Evolutionary conservation across 2,797 vertebrate genomes (phyloP).

Genomic region (Mormyrops attenuatus): DNA sequence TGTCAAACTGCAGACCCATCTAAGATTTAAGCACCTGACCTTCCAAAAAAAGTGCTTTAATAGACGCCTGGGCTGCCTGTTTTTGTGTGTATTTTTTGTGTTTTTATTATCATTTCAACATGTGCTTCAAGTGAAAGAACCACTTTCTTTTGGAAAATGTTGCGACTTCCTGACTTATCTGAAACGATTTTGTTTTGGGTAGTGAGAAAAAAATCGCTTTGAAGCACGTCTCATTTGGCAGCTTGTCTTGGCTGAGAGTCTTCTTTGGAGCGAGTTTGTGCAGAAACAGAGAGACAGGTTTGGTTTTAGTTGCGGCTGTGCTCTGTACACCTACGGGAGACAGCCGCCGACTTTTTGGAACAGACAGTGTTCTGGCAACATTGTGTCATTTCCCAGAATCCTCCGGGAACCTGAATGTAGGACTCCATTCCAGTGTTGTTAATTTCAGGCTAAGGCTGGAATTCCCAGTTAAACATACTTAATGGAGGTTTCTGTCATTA

Average conservation of each 20-base stretch:
- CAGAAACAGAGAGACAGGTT: background rate
- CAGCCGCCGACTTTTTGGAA: background rate
- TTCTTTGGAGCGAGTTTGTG: background rate
- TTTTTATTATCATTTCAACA: slow-evolving; percentile 25
- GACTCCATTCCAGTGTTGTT: background rate
- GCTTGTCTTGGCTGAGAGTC: background rate
- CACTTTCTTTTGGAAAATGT: slow-evolving; percentile 32
- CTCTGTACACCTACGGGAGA: background rate
- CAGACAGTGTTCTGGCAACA: background rate
- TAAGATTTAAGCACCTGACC: background rate
- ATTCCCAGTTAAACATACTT: background rate
- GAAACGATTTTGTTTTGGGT: background rate
- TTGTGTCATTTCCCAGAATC: background rate
- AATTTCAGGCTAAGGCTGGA: background rate
- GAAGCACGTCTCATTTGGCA: background rate
- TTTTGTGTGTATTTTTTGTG: background rate
- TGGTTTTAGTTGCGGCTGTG: background rate
- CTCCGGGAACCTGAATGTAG: background rate
- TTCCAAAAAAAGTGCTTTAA: background rate
- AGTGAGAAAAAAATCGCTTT: background rate
- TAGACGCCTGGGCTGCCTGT: background rate
- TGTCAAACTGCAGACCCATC: background rate
- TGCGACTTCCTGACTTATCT: slow-evolving; percentile 29
- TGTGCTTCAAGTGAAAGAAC: slow-evolving; percentile 42
- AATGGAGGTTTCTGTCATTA: background rate